These are phyloP conservation scores for Turdus rufiventris DNA, from an alignment of 2,113 vertebrate species.

Conservation along the genomic window DNA sequence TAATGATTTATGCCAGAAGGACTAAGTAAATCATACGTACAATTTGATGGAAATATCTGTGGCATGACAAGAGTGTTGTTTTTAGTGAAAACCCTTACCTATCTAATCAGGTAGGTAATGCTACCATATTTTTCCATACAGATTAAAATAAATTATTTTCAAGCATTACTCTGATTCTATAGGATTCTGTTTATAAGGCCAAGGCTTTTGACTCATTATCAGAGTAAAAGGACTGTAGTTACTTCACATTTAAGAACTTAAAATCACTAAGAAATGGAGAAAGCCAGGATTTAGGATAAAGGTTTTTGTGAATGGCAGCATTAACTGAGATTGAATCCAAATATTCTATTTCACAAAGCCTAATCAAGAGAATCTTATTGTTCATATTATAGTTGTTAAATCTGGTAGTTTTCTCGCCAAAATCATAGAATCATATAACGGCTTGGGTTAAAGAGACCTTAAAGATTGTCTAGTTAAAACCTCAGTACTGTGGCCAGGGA, in stretches of 20 bases:
- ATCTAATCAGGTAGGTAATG: not conserved
- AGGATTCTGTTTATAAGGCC: not conserved
- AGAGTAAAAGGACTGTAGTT: not conserved
- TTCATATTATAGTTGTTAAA: not conserved
- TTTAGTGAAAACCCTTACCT: not conserved
- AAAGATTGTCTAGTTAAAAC: not conserved
- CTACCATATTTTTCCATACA: not conserved
- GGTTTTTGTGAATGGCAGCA: not conserved
- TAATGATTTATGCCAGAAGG: not conserved
- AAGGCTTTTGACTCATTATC: not conserved
- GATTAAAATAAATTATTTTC: not conserved
- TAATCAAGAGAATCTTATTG: not conserved
- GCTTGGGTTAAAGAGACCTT: not conserved
- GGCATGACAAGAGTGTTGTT: rapidly evolving
- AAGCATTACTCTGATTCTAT: not conserved
- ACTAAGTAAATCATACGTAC: not conserved
- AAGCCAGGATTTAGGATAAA: not conserved
- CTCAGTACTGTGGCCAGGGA: not conserved
- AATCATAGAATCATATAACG: not conserved
- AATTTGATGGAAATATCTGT: not conserved
- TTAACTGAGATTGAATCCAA: not conserved
- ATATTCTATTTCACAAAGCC: not conserved
- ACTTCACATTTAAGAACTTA: not conserved
- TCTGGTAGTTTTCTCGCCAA: not conserved
- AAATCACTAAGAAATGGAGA: not conserved